Evolutionary conservation across 2,888 invertebrate species (phyloP).

Genomic region (Stenotaenia linearis): DNA sequence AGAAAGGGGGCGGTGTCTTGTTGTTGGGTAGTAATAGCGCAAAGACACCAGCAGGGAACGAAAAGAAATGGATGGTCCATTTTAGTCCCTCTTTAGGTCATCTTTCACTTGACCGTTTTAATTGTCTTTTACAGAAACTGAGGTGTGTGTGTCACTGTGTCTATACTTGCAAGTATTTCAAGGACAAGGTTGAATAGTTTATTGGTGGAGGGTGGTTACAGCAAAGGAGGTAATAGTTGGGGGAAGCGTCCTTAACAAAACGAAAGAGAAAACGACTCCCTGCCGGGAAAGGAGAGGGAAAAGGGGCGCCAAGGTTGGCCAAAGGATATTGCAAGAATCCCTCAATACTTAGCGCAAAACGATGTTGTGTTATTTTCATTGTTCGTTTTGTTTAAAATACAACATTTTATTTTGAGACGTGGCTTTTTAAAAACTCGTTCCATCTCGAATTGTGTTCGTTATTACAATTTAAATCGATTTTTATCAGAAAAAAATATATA

Average conservation of each 20-base stretch:
- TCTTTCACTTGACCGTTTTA: slow-evolving; percentile 27
- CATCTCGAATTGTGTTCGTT: not conserved
- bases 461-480: not conserved
- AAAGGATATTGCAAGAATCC: not conserved
- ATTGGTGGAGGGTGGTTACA: slow-evolving; percentile 24
- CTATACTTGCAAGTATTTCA: slow-evolving; percentile 26
- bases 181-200: slow-evolving; percentile 32
- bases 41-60: slow-evolving; percentile 1
- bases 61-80: slow-evolving; percentile 18
- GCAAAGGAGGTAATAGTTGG: slow-evolving; percentile 17
- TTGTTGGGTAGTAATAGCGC: slow-evolving; percentile 10
- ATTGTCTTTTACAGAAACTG: slow-evolving; percentile 28
- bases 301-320: slow-evolving; percentile 26
- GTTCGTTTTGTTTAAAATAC: not conserved
- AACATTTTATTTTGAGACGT: too few relatives aligned
- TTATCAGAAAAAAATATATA: not conserved
- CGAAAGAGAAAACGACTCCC: slow-evolving; percentile 24
- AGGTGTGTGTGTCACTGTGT: slow-evolving; percentile 31
- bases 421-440: too few relatives aligned
- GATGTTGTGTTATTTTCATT: not conserved
- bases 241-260: slow-evolving; percentile 3
- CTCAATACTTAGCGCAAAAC: slow-evolving; percentile 5
- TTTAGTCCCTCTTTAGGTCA: slow-evolving; percentile 21
- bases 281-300: slow-evolving; percentile 19
- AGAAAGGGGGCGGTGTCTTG: slow-evolving; percentile 4